A percentile compares a stretch with the other conserved stretches of the same genome.
phyloP scores from a whole-genome alignment of 1,140 invertebrate species.

The Philotrypesis tridentata region DNA sequence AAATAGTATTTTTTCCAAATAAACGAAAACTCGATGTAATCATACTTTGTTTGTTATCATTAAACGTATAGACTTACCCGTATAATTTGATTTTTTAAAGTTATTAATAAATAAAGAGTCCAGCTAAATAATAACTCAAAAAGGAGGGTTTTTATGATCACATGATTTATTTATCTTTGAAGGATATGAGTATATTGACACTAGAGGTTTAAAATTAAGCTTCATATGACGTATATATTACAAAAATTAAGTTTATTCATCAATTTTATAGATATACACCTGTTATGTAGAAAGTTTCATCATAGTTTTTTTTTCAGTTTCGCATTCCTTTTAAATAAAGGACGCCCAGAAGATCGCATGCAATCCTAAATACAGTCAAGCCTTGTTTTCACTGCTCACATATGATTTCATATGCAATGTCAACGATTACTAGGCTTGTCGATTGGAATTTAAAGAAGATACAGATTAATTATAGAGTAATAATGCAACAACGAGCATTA shows the following conservation, averaged over 20 bases:
- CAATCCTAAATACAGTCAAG: constrained; percentile 18
- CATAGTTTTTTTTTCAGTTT: constrained; percentile 55
- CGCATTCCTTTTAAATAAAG: constrained; percentile 54
- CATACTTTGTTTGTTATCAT: constrained; percentile 28
- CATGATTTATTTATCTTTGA: too few species aligned
- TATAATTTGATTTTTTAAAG: neutral
- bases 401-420: neutral
- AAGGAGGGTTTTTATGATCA: too few species aligned
- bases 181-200: too few species aligned
- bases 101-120: too few species aligned
- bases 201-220: neutral
- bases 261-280: constrained; percentile 70
- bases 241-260: constrained; percentile 73
- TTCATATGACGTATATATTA: constrained; percentile 60
- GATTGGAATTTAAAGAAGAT: neutral
- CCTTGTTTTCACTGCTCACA: neutral
- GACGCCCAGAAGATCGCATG: constrained; percentile 58
- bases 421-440: neutral
- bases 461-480: neutral
- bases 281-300: constrained; percentile 69
- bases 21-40: constrained; percentile 61
- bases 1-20: constrained; percentile 70
- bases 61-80: constrained; percentile 10
- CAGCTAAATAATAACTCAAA: too few species aligned
- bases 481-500: neutral